Evolutionary conservation across 2,888 invertebrate genomes (phyloP), one percentile per base, ranked within the genome.

Genomic region (Abrostola triplasia): DNA sequence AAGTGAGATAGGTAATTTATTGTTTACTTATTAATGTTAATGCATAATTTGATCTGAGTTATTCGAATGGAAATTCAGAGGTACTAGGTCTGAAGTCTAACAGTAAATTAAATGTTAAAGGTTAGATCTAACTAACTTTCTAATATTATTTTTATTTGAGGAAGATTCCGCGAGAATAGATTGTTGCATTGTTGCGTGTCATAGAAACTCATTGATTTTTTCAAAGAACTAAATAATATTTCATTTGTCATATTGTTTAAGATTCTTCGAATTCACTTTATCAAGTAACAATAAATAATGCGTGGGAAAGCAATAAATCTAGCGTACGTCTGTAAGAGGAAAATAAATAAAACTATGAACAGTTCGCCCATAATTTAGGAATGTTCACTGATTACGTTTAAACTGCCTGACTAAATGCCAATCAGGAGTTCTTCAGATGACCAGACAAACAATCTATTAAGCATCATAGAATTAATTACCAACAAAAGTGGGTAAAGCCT

Each of bases 281-380:
- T 54, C 13, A 56, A 36, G 56, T 74, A 54, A 13, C 55, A 55
- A 58, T 70, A 57, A 38, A 64, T 75, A 50, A 58, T 70, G 57
- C 70, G 64, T 75, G 76, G 57, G 70, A 75, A 51, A 52, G 59
- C 37, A 52, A 72, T 72, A 75, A 70, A 72, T 70, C 59, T 64
- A 64, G 58, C 40, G 36, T 48, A 35, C 37, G 24, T 42, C 37
- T 53, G 51, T 49, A 58, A 38, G 51, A 64, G 64, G 57, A 51
- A 59, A 49, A 74, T 68, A 63, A 75, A 64, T 74, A 53, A 40
- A 60, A 38, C 24, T 7, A 9, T 36, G 47, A 59, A 70, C 71
- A 64, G 64, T 75, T 70, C 57, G 47, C 36, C 64, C 48, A 64
- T 59, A 38, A 54, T 50, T 62, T 51, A 56, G 41, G 63, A 57